These are phyloP conservation scores for Ceyx cyanopectus DNA, from an alignment of 2,113 vertebrate species.

Conservation along the genomic window DNA sequence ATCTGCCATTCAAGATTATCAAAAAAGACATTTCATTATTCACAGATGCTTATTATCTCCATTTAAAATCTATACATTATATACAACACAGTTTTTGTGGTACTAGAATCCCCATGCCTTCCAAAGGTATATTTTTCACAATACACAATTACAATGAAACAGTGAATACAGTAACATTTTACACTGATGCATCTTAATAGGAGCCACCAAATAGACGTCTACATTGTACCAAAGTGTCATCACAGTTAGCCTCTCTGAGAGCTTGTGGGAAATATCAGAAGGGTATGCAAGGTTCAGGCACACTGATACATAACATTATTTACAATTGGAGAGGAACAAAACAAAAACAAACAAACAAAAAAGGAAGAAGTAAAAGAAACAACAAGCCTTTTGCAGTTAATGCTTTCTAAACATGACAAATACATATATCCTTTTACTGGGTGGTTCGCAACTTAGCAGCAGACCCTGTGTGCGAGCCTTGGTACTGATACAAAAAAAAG, in stretches of 20 bases:
- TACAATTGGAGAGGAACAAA: constrained; percentile 79
- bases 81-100: constrained; percentile 95
- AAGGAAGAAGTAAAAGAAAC: constrained; percentile 69
- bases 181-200: constrained; percentile 90
- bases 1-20: constrained; percentile 88
- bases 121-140: constrained; percentile 92
- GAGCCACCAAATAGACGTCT: constrained; percentile 89
- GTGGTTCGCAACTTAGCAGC: constrained; percentile 84
- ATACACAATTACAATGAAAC: constrained; percentile 95
- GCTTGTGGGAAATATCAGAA: constrained; percentile 82
- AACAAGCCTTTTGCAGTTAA: constrained; percentile 78
- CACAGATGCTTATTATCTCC: constrained; percentile 91
- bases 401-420: constrained; percentile 79
- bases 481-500: constrained; percentile 87
- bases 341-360: constrained; percentile 51
- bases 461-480: constrained; percentile 86
- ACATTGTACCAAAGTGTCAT: constrained; percentile 87
- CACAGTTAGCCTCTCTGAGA: constrained; percentile 87
- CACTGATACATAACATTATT: constrained; percentile 89
- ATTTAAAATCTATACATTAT: constrained; percentile 94
- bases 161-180: constrained; percentile 94
- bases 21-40: constrained; percentile 88
- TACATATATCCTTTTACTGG: constrained; percentile 80
- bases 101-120: constrained; percentile 88
- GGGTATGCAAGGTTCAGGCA: constrained; percentile 93